phyloP scores from a whole-genome alignment of 2,888 invertebrate genomes.

The Galerucella pusilla region DNA sequence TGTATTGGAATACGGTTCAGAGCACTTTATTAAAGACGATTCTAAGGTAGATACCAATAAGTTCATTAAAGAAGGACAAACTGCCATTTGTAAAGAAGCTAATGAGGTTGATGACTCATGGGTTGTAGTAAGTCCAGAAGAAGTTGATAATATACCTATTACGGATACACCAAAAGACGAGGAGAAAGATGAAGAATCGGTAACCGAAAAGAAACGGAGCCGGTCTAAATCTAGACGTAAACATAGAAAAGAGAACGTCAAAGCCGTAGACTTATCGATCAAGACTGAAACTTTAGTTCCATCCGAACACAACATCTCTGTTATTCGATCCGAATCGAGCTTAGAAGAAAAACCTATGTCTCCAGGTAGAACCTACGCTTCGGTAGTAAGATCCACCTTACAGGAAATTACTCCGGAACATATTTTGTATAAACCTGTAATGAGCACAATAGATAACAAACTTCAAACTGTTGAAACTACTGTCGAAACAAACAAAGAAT shows the following conservation, averaged over 20 bases:
- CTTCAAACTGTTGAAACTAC: constrained; percentile 21
- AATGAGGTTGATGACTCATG: neutral
- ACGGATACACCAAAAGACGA: constrained; percentile 4
- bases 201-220: neutral
- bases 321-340: constrained; percentile 5
- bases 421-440: constrained; percentile 2
- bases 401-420: constrained; percentile 18
- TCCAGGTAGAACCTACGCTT: constrained; percentile 26
- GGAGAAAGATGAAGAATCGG: neutral
- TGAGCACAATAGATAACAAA: constrained; percentile 17
- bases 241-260: constrained; percentile 5
- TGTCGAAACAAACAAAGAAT: neutral
- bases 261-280: neutral
- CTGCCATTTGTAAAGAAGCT: neutral
- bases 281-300: neutral
- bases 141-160: constrained; percentile 1
- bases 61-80: constrained; percentile 19
- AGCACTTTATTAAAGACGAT: constrained; percentile 51
- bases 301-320: neutral
- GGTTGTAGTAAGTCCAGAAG: neutral
- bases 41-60: neutral
- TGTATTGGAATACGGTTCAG: constrained; percentile 38
- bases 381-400: constrained; percentile 21
- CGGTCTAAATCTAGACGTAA: constrained; percentile 23
- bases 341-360: constrained; percentile 18